These are phyloP conservation scores for Triplophysa yarkandensis DNA, from an alignment of 2,797 vertebrate species.

Conservation along the genomic window DNA sequence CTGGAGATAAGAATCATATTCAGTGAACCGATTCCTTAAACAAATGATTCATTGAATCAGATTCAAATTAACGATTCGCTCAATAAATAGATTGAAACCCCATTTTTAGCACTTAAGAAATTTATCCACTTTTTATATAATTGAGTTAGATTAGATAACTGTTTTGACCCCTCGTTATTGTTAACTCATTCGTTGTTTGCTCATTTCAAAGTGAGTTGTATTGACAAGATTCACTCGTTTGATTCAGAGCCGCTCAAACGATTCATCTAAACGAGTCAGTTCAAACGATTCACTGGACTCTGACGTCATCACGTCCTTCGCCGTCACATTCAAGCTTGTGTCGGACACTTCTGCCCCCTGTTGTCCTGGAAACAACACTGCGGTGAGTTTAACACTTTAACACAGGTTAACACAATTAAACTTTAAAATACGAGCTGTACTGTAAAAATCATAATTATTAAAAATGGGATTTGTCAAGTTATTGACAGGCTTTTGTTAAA, in stretches of 20 bases:
- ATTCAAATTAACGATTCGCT: constrained; percentile 9
- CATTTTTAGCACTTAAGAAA: no score
- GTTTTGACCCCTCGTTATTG: no score
- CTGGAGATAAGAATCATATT: neutral
- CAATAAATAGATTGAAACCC: no score
- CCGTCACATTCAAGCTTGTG: no score
- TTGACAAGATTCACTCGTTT: neutral
- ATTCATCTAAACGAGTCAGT: neutral
- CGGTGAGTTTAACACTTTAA: no score
- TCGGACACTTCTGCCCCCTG: constrained; percentile 8
- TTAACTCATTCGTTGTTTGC: no score
- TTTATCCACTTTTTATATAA: no score
- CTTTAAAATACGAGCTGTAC: no score
- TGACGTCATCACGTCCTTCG: neutral
- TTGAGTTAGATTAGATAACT: no score
- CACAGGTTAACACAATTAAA: no score
- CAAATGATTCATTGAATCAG: neutral
- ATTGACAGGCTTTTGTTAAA: neutral
- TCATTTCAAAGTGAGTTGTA: no score
- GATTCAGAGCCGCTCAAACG: neutral
- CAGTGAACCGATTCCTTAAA: neutral
- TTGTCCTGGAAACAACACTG: neutral
- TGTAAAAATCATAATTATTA: neutral
- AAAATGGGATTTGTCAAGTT: neutral
- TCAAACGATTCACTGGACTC: neutral